Percentiles rank a stretch among this genome's conserved stretches.
Conservation (phyloP, 2,797 vertebrate genomes). For the Darevskia mixta region DNA sequence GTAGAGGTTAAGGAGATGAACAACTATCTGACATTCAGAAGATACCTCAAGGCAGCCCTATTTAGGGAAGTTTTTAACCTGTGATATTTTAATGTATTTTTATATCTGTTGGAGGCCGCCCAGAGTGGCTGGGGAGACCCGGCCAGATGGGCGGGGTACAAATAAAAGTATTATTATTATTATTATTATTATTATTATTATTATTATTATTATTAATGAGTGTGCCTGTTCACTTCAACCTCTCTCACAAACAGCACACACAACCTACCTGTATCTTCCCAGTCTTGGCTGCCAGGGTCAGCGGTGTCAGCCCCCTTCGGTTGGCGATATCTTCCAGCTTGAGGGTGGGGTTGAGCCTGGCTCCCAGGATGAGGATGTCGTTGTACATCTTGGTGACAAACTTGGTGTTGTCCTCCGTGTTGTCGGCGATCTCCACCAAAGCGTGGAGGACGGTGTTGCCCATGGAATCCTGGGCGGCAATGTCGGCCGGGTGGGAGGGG, state of each 20-base stretch:
- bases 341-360: conserved; percentile 79
- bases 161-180: too few relatives aligned
- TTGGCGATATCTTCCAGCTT: conserved; percentile 90
- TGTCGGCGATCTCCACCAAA: conserved; percentile 90
- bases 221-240: too few relatives aligned
- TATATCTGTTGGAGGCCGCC: too few relatives aligned
- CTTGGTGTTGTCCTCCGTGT: conserved; percentile 88
- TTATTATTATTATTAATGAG: too few relatives aligned
- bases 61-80: too few relatives aligned
- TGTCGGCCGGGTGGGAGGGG: conserved; percentile 79
- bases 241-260: background rate
- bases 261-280: conserved; percentile 91
- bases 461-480: conserved; percentile 83
- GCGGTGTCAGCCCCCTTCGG: conserved; percentile 85
- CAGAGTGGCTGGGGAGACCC: too few relatives aligned
- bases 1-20: too few relatives aligned
- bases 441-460: conserved; percentile 95
- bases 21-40: too few relatives aligned
- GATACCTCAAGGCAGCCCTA: too few relatives aligned
- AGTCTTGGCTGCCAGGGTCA: conserved; percentile 90
- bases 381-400: conserved; percentile 93
- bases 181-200: too few relatives aligned
- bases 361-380: conserved; percentile 84
- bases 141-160: too few relatives aligned
- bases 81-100: too few relatives aligned